Evolutionary conservation across 2,888 invertebrate species (phyloP).

Genomic region (Caenorhabditis afra): DNA sequence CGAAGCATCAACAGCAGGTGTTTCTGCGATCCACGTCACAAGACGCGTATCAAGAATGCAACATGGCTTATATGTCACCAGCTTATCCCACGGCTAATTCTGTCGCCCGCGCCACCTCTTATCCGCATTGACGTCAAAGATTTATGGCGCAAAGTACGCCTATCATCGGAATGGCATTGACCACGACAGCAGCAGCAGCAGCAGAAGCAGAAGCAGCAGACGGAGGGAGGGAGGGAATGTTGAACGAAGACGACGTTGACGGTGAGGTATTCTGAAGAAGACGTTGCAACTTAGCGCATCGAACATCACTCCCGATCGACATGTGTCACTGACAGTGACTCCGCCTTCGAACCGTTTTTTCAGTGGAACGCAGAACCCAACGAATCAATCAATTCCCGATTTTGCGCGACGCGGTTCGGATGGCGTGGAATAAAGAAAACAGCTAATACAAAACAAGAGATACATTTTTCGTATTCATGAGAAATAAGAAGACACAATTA

Average conservation of each 20-base stretch:
- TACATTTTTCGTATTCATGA: conserved; percentile 30
- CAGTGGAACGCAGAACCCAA: no score
- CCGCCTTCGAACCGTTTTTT: no score
- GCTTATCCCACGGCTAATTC: conserved; percentile 9
- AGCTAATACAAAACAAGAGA: conserved; percentile 11
- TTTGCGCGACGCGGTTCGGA: no score
- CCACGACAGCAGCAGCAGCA: no score
- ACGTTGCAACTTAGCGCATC: background rate
- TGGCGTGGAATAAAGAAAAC: background rate
- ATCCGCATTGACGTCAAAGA: conserved; percentile 40
- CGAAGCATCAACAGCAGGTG: background rate
- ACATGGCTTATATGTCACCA: background rate
- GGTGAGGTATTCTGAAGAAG: background rate
- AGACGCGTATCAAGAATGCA: conserved; percentile 5
- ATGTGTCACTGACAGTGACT: background rate
- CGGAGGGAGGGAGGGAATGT: background rate
- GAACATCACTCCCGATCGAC: conserved; percentile 6
- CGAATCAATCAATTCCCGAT: conserved; percentile 12
- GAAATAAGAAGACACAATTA: conserved; percentile 13
- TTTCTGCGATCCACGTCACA: conserved; percentile 7
- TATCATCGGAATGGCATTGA: background rate
- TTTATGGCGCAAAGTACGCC: conserved; percentile 30
- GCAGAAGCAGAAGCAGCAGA: no score
- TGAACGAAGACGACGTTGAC: background rate
- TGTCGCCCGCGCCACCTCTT: conserved; percentile 6